These are phyloP conservation scores for Drosophila rufa DNA, from an alignment of 1,140 invertebrate genomes.

Conservation along the genomic window DNA sequence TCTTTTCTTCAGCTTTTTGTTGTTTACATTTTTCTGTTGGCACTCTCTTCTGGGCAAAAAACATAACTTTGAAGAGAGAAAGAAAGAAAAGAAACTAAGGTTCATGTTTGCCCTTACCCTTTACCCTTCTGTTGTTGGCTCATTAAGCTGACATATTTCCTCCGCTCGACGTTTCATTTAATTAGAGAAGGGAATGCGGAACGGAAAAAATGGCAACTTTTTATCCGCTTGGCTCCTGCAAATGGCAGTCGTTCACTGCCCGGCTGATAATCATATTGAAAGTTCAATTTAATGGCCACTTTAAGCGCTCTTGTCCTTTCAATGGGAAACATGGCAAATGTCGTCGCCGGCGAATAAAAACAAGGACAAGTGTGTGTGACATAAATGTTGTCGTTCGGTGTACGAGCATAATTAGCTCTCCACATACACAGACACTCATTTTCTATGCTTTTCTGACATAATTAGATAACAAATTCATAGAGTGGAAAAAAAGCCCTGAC, in stretches of 20 bases:
- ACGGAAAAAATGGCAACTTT: conserved; percentile 7
- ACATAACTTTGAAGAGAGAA: conserved; percentile 43
- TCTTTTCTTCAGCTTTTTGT: conserved; percentile 32
- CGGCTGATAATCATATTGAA: conserved; percentile 27
- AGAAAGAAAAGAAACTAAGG: neutral
- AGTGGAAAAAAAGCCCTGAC: conserved; percentile 9
- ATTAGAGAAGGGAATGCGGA: conserved; percentile 8
- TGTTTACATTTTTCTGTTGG: conserved; percentile 38
- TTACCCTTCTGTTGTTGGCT: conserved; percentile 39
- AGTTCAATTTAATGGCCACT: conserved; percentile 35
- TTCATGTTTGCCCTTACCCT: conserved; percentile 6
- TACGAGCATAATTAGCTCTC: conserved; percentile 41
- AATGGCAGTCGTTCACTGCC: conserved; percentile 42
- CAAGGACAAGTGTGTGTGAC: conserved; percentile 22
- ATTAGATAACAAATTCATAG: conserved; percentile 37
- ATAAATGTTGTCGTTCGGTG: conserved; percentile 30
- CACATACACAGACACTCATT: conserved; percentile 3
- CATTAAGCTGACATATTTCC: conserved; percentile 47
- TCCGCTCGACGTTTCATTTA: conserved; percentile 12
- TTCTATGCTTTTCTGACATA: conserved; percentile 35
- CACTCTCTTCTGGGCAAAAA: conserved; percentile 29
- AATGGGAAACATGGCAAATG: conserved; percentile 55
- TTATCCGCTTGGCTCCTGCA: conserved; percentile 10
- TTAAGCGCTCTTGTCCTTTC: conserved; percentile 41
- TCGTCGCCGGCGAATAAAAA: conserved; percentile 36